Conservation (phyloP, 1,140 invertebrate genomes). For the Mercenaria mercenaria region DNA sequence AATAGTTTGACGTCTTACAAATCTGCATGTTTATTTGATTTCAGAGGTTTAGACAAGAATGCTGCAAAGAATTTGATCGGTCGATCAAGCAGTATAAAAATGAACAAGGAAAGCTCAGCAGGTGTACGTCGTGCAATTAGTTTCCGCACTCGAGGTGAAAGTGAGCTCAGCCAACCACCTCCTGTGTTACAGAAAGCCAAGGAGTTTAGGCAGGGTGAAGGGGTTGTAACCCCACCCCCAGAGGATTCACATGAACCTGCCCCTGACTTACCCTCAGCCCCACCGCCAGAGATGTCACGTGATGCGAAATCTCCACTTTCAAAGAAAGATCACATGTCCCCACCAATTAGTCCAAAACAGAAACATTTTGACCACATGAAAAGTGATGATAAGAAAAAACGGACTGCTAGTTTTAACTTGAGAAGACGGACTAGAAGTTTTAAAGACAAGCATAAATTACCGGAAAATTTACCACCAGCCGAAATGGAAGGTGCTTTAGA, state of each 20-base stretch:
- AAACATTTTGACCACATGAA: constrained; percentile 77
- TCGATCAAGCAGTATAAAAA: constrained; percentile 82
- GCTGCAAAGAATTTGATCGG: constrained; percentile 81
- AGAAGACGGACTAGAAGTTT: constrained; percentile 94
- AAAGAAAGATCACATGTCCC: constrained; percentile 88
- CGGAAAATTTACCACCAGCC: constrained; percentile 92
- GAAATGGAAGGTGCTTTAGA: constrained; percentile 97
- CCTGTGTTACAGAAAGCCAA: constrained; percentile 80
- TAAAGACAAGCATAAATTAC: constrained; percentile 85
- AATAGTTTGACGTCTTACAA: too few species aligned
- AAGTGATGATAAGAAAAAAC: constrained; percentile 86
- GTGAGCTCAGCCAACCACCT: constrained; percentile 66
- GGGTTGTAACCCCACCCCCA: constrained; percentile 62
- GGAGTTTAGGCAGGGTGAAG: constrained; percentile 77
- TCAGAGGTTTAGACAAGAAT: constrained; percentile 74
- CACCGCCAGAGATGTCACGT: constrained; percentile 73
- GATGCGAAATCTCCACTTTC: constrained; percentile 27
- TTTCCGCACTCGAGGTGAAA: constrained; percentile 73
- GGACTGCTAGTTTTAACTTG: constrained; percentile 98
- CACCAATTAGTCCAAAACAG: constrained; percentile 79
- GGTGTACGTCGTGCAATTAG: constrained; percentile 78
- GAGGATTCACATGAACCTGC: constrained; percentile 68
- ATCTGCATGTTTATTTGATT: constrained; percentile 42
- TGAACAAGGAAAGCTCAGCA: constrained; percentile 62
- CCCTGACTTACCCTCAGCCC: constrained; percentile 75